A percentile compares a stretch with the other conserved stretches of the same genome.
Evolutionary conservation across 2,888 invertebrate species (phyloP).

Genomic region (Lottia scabra): DNA sequence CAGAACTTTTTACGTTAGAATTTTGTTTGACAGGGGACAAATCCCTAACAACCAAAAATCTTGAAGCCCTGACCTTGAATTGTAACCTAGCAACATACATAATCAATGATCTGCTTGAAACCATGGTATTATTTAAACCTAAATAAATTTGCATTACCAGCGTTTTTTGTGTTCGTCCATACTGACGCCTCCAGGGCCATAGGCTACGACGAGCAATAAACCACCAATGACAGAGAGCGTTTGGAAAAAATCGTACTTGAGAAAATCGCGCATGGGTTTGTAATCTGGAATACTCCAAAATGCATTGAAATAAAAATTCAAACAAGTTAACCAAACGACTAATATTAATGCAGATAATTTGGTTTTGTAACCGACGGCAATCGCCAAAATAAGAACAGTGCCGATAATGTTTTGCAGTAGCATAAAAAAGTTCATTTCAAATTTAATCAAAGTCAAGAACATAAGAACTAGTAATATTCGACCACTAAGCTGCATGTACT

Average conservation of each 20-base stretch:
- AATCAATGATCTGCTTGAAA: background rate
- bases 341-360: conserved; percentile 96
- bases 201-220: conserved; percentile 95
- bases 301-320: conserved; percentile 97
- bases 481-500: conserved; percentile 95
- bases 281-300: conserved; percentile 98
- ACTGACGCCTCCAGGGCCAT: conserved; percentile 92
- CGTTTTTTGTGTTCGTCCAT: conserved; percentile 99
- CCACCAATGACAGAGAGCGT: conserved; percentile 99
- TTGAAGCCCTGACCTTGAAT: too few relatives aligned
- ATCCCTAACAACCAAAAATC: too few relatives aligned
- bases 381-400: conserved; percentile 91
- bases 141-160: conserved; percentile 76
- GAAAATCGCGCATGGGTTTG: conserved; percentile 96
- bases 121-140: background rate
- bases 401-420: conserved; percentile 93
- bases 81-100: too few relatives aligned
- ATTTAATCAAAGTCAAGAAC: conserved; percentile 95
- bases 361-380: conserved; percentile 98
- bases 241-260: conserved; percentile 99
- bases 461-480: conserved; percentile 96
- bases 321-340: conserved; percentile 85
- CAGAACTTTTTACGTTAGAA: too few relatives aligned
- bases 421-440: conserved; percentile 88
- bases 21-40: too few relatives aligned